phyloP scores from a whole-genome alignment of 2,113 vertebrate genomes.

The Cyphomyrus plagiostoma region DNA sequence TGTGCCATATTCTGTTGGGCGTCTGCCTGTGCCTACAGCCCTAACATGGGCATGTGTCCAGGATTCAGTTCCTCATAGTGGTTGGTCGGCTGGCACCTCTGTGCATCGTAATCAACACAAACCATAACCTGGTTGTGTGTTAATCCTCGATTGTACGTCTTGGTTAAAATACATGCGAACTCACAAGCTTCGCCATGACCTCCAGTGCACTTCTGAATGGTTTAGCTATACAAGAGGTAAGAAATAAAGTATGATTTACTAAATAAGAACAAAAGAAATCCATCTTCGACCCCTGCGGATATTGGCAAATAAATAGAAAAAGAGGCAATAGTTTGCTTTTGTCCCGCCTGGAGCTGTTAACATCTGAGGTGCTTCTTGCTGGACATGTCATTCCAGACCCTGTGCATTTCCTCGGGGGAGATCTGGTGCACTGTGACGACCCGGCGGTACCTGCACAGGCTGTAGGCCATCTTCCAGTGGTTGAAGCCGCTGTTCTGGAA shows the following conservation, averaged over 20 bases:
- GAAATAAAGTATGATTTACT: not conserved
- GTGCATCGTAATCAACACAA: not conserved
- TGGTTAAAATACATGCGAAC: not conserved
- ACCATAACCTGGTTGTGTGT: not conserved
- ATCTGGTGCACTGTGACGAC: conserved; percentile 98
- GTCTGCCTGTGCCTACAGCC: not conserved
- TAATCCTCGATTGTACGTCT: not conserved
- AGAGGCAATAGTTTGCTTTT: not conserved
- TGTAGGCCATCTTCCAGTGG: conserved; percentile 99
- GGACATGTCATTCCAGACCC: conserved; percentile 98
- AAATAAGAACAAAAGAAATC: not conserved
- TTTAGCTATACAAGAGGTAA: conserved; percentile 1
- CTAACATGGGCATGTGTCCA: not conserved
- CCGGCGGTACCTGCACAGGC: conserved; percentile 88
- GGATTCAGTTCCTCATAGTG: not conserved
- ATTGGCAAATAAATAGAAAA: conserved; percentile 8
- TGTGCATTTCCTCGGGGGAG: conserved; percentile 97
- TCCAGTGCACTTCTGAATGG: not conserved
- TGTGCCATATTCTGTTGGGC: not conserved
- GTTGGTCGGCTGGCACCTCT: not conserved
- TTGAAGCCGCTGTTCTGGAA: conserved; percentile 99
- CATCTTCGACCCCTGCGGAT: conserved; percentile 30
- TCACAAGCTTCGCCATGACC: not conserved
- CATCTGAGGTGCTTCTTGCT: conserved; percentile 98
- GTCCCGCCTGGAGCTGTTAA: conserved; percentile 49